Evolutionary conservation across 2,113 vertebrate genomes (phyloP), one percentile per base, ranked within the genome.

Genomic region (Rhinogobius similis): DNA sequence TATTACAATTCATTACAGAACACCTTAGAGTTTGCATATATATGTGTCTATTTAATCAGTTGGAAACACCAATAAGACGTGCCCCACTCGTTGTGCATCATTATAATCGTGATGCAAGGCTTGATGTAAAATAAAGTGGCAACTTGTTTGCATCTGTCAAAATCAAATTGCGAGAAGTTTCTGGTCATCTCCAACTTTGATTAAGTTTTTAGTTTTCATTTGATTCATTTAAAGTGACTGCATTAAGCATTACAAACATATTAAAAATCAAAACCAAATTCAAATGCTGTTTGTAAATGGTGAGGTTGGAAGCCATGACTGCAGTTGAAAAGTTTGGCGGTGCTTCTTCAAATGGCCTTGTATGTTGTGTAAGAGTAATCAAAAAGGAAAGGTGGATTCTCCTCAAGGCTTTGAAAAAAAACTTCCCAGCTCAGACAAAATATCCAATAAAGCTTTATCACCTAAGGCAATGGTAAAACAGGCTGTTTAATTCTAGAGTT

Each of bases 391-490:
- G 3, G 10, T 27, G 12, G 14, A 67, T 29, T 59, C n/a, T 20
- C 18, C 12, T 56, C 65, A 50, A 48, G 2, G 55, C 63, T 72
- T 1, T 10, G 10, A 36, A 36, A 63, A 75, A 67, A 44, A 44
- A 27, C 58, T 44, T 38, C 36, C 36, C n/a, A 43, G 52, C 63
- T 32, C 43, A 62, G 72, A 80, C 64, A 72, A 65, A 71, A 65
- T 68, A 69, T 77, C 76, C 69, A 79, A 77, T 81, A 77, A 86
- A 82, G 64, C 69, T 48, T 65, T 38, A 73, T 44, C 77, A 83
- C 70, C 84, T 85, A 67, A 68, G 66, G 83, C 83, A 10, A 78
- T 73, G 38, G 10, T 76, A 70, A 81, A 84, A 79, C 70, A 85
- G n/a, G 27, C 44, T 2, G 23, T 80, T 74, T 82, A 70, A 84